A percentile compares a stretch with the other conserved stretches of the same genome.
Evolutionary conservation across 2,888 invertebrate species (phyloP).

Genomic region (Sarcophaga carnaria): DNA sequence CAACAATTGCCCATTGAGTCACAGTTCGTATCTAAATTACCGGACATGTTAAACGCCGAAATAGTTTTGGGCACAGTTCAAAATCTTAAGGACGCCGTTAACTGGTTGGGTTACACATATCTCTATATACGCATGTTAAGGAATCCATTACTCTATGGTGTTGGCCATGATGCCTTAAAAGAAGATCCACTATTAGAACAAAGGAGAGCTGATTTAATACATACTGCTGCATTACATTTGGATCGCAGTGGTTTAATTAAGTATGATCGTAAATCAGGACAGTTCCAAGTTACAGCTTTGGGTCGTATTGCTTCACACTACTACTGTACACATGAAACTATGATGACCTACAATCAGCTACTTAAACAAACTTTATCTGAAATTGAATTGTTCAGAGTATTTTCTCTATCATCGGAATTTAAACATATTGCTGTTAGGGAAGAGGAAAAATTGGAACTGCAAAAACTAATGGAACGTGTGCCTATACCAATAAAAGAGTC

Average conservation of each 20-base stretch:
- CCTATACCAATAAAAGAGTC: slow-evolving; percentile 99
- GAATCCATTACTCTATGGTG: slow-evolving; percentile 94
- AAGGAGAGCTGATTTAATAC: slow-evolving; percentile 96
- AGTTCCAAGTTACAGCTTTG: slow-evolving; percentile 93
- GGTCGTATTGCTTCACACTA: slow-evolving; percentile 99
- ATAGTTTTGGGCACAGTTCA: slow-evolving; percentile 96
- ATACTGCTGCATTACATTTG: slow-evolving; percentile 94
- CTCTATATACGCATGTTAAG: slow-evolving; percentile 97
- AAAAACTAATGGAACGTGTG: slow-evolving; percentile 94
- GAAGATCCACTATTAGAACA: slow-evolving; percentile 93
- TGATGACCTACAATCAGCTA: slow-evolving; percentile 97
- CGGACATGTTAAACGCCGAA: slow-evolving; percentile 99
- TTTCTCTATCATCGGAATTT: slow-evolving; percentile 98
- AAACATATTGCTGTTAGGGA: slow-evolving; percentile 95
- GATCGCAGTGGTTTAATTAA: slow-evolving; percentile 97
- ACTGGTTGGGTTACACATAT: slow-evolving; percentile 98
- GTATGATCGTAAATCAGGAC: slow-evolving; percentile 97
- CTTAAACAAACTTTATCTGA: slow-evolving; percentile 98
- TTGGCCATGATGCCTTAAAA: slow-evolving; percentile 89
- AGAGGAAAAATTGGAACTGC: slow-evolving; percentile 98
- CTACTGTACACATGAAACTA: slow-evolving; percentile 98
- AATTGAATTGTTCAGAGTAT: slow-evolving; percentile 98
- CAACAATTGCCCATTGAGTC: slow-evolving; percentile 99
- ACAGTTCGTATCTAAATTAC: slow-evolving; percentile 94
- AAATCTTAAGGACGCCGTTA: slow-evolving; percentile 93